Evolutionary conservation across 2,888 invertebrate genomes (phyloP), one percentile per base, ranked within the genome.

Genomic region (Phaonia tiefii): DNA sequence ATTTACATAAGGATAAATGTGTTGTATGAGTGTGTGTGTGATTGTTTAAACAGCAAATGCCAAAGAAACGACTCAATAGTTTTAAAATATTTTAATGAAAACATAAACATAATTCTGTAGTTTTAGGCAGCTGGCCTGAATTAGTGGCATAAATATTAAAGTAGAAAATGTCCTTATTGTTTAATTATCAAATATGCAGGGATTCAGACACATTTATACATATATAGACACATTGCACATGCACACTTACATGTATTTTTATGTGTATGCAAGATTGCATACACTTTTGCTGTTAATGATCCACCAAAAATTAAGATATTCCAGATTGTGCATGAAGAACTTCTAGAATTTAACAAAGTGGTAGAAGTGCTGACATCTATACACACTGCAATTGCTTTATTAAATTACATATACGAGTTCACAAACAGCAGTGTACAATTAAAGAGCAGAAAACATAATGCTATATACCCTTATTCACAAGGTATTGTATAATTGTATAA

Each of bases 71-170:
- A n/a, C 26, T 26, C 26, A n/a, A 25, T 15, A n/a, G 10, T 31
- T 31, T 49, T 67, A 37, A 51, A 51, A 67, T 67, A 67, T 67
- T 67, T 49, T 51, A 67, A 67, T 67, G 15, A 49, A 67, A 67
- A 67, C 63, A 67, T 51, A 67, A 67, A 67, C 51, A 66, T 7
- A 22, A 25, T 31, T 31, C 51, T 67, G 39, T 11, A 67, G 46
- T 67, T 67, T 49, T 31, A 49, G 49, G 37, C 66, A 37, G 67
- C 67, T 63, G 63, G 0, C 11, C 11, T 15, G 67, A 67, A 67
- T 67, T 67, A 67, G 67, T 67, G 46, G 67, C 49, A 67, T 67
- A 67, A 67, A 67, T 67, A 67, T 51, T 67, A 51, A 67, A 49
- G 67, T 49, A 67, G 46, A 67, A 67, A 67, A 67, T 67, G 26